Evolutionary conservation across 2,888 invertebrate genomes (phyloP).

Genomic region (Drosophila austrosaltans): DNA sequence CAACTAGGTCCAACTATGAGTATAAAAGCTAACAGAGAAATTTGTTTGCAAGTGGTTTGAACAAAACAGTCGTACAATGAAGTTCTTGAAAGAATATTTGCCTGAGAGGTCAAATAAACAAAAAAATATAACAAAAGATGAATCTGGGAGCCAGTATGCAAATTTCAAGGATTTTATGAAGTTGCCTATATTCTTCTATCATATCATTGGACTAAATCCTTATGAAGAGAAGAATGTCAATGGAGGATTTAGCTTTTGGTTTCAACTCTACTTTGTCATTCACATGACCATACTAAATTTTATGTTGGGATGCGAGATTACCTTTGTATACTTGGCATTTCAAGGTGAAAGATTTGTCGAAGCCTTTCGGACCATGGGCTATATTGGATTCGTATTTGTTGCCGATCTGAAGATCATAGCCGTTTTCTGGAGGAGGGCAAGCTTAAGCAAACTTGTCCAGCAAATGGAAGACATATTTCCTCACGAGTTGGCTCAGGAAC

Average conservation of each 20-base stretch:
- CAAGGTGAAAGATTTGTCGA: slow-evolving; percentile 59
- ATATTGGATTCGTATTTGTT: slow-evolving; percentile 63
- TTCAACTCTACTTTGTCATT: slow-evolving; percentile 31
- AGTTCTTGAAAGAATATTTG: slow-evolving; percentile 6
- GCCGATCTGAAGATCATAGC: slow-evolving; percentile 65
- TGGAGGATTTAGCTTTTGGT: neutral
- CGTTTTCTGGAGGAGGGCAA: slow-evolving; percentile 54
- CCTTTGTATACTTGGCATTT: slow-evolving; percentile 53
- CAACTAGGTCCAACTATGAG: neutral
- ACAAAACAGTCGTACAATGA: neutral
- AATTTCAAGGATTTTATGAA: slow-evolving; percentile 29
- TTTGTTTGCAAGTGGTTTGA: neutral
- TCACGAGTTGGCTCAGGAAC: slow-evolving; percentile 24
- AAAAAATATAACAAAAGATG: too few relatives aligned
- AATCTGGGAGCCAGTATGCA: neutral
- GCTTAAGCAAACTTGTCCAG: slow-evolving; percentile 51
- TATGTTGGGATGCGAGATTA: slow-evolving; percentile 48
- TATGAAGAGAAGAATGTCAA: slow-evolving; percentile 4
- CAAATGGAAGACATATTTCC: slow-evolving; percentile 65
- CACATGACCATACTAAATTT: slow-evolving; percentile 50
- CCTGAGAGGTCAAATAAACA: neutral
- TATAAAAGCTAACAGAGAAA: slow-evolving; percentile 1
- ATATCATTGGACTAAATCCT: slow-evolving; percentile 28
- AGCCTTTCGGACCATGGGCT: slow-evolving; percentile 65
- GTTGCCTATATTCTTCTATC: slow-evolving; percentile 26